phyloP scores from a whole-genome alignment of 2,888 invertebrate species.

The Tipula helvola region DNA sequence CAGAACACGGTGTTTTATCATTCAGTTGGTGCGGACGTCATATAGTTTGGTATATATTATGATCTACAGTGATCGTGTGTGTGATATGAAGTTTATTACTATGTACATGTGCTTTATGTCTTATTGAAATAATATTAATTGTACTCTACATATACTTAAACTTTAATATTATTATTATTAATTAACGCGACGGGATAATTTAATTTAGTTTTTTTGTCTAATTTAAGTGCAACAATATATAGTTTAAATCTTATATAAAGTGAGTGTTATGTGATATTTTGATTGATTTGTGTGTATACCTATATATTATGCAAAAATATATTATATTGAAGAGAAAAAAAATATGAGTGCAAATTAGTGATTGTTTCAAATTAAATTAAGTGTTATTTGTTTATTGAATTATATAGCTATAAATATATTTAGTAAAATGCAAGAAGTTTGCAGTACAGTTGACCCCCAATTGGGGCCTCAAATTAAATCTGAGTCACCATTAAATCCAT shows the following conservation, averaged over 20 bases:
- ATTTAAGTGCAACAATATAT: not conserved
- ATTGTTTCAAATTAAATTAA: not conserved
- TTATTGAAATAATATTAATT: not conserved
- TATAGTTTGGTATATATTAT: not conserved
- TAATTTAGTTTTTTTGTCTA: not conserved
- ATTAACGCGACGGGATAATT: not conserved
- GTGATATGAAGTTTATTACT: not conserved
- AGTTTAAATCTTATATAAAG: not conserved
- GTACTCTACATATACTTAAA: not conserved
- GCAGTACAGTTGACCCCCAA: slow-evolving; percentile 32
- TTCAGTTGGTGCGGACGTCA: not conserved
- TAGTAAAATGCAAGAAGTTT: slow-evolving; percentile 34
- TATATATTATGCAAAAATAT: not conserved
- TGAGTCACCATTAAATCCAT: slow-evolving; percentile 32
- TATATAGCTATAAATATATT: not conserved
- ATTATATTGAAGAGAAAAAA: not conserved
- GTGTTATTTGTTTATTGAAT: not conserved
- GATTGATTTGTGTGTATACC: not conserved
- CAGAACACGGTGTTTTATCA: not conserved
- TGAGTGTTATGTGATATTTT: not conserved
- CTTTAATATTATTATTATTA: not conserved
- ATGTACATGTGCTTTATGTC: not conserved
- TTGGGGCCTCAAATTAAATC: slow-evolving; percentile 36
- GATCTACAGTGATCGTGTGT: not conserved
- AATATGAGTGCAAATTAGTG: slow-evolving; percentile 4